These are phyloP conservation scores for Plemyria rubiginata DNA, from an alignment of 2,888 invertebrate species.

Conservation along the genomic window DNA sequence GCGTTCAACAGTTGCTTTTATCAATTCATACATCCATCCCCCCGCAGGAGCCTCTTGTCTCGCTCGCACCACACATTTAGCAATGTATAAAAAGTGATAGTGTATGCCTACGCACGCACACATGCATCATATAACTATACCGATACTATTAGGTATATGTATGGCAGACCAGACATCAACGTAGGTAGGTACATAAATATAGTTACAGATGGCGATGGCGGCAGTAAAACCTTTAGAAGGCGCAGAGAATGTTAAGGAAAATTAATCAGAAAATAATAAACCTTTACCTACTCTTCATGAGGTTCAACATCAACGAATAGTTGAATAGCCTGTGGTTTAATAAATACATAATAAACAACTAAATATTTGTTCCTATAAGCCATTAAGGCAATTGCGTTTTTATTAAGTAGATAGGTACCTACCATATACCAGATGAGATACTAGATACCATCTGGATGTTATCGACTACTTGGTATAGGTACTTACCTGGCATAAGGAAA, in stretches of 20 bases:
- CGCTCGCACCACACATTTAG: constrained; percentile 58
- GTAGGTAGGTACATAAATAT: constrained; percentile 42
- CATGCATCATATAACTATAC: constrained; percentile 52
- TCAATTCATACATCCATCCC: constrained; percentile 75
- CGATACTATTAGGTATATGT: constrained; percentile 43
- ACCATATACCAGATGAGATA: too few species aligned
- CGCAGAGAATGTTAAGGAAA: constrained; percentile 37
- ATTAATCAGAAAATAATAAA: constrained; percentile 16
- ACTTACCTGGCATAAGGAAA: too few species aligned
- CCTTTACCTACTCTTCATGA: not conserved
- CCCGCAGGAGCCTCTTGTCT: constrained; percentile 61
- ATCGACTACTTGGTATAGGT: too few species aligned
- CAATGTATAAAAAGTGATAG: constrained; percentile 62
- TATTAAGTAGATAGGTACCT: too few species aligned
- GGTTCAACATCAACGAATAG: not conserved
- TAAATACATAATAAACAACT: not conserved
- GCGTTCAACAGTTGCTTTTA: constrained; percentile 81
- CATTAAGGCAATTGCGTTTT: too few species aligned
- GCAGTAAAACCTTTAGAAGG: constrained; percentile 31
- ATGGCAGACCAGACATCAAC: constrained; percentile 56
- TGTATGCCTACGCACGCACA: constrained; percentile 54
- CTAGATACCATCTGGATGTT: too few species aligned
- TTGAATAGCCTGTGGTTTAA: not conserved
- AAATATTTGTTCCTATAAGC: too few species aligned
- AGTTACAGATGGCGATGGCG: constrained; percentile 38